Percentiles rank a stretch among this genome's conserved stretches.
These are phyloP conservation scores for Centrocercus urophasianus DNA, from an alignment of 2,113 vertebrate genomes.

Conservation along the genomic window DNA sequence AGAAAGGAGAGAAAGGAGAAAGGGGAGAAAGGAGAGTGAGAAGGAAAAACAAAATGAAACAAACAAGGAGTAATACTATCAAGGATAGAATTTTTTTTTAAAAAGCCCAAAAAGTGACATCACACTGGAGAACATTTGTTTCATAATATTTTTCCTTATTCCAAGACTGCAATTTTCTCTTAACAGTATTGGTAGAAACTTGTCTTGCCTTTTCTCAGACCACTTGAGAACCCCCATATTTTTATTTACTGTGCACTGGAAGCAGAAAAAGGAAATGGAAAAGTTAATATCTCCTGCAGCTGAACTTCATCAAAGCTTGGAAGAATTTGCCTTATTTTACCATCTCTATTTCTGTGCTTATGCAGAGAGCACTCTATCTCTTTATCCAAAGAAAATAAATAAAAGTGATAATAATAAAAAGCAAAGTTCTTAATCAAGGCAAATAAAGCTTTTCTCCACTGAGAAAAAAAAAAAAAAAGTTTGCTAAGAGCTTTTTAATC, in stretches of 20 bases:
- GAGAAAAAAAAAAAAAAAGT: not conserved
- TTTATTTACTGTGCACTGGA: not conserved
- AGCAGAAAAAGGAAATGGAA: not conserved
- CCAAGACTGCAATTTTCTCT: accelerated
- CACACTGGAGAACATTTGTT: not conserved
- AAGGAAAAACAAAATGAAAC: not conserved
- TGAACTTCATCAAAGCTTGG: not conserved
- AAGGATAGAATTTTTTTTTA: not conserved
- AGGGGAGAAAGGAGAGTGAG: not conserved
- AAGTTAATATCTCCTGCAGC: not conserved
- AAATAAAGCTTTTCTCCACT: conserved; percentile 4
- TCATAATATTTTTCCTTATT: not conserved
- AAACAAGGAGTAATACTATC: not conserved
- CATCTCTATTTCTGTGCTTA: not conserved
- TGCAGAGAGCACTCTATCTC: conserved; percentile 7
- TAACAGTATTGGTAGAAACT: not conserved
- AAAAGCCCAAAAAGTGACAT: not conserved
- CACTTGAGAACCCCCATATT: not conserved
- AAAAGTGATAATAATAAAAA: not conserved
- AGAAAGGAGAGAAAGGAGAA: not conserved
- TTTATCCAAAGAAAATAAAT: conserved; percentile 15
- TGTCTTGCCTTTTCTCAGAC: not conserved
- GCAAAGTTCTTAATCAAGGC: not conserved
- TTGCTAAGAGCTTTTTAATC: conserved; percentile 18
- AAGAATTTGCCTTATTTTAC: not conserved